Evolutionary conservation across 2,888 invertebrate genomes (phyloP).

Genomic region (Venusia cambrica): DNA sequence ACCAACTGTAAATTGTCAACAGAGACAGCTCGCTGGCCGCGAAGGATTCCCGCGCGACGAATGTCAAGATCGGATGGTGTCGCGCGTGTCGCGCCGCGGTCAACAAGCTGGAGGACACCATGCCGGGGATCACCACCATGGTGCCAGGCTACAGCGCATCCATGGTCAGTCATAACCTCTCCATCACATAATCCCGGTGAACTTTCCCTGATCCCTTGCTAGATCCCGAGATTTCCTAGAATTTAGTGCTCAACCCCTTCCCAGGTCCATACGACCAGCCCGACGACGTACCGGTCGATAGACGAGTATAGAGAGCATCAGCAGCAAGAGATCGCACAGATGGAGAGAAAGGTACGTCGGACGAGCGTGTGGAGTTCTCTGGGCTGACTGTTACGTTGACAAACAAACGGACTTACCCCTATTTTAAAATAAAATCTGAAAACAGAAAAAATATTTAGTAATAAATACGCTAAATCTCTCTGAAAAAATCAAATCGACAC

Average conservation of each 20-base stretch:
- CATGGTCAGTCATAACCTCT: slow-evolving; percentile 38
- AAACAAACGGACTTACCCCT: too few species aligned
- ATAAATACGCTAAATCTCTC: too few species aligned
- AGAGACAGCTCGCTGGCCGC: slow-evolving; percentile 40
- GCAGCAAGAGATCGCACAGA: slow-evolving; percentile 48
- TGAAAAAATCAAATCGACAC: too few species aligned
- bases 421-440: too few species aligned
- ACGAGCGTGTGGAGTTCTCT: too few species aligned
- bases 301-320: slow-evolving; percentile 68
- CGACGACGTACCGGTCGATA: slow-evolving; percentile 47
- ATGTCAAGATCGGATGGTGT: slow-evolving; percentile 73
- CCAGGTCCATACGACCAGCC: slow-evolving; percentile 39
- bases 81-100: slow-evolving; percentile 70
- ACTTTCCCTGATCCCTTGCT: too few species aligned
- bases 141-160: slow-evolving; percentile 58
- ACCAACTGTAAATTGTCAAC: too few species aligned
- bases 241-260: neutral
- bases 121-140: slow-evolving; percentile 68
- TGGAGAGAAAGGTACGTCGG: slow-evolving; percentile 47
- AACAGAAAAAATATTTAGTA: too few species aligned
- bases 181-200: too few species aligned
- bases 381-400: too few species aligned
- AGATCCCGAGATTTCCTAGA: too few species aligned
- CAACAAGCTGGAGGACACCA: slow-evolving; percentile 58
- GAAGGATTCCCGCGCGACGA: slow-evolving; percentile 37